Conservation (phyloP, 2,797 vertebrate genomes). For the Cuculus canorus region DNA sequence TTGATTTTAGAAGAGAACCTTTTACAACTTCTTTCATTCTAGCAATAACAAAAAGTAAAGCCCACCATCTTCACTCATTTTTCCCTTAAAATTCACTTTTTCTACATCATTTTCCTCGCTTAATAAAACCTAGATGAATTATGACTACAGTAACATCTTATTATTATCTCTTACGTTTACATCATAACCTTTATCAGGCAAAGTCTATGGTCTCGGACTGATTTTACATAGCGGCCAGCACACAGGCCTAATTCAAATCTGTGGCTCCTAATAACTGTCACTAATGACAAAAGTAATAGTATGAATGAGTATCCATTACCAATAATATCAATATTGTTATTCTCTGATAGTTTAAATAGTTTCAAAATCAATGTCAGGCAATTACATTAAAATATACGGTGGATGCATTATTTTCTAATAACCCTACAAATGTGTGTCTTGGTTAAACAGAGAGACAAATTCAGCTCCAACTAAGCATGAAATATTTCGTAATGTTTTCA, state of each 20-base stretch:
- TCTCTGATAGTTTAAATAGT: neutral
- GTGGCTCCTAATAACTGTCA: neutral
- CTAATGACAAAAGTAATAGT: neutral
- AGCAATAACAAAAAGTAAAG: neutral
- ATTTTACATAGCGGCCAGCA: neutral
- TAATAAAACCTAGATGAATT: constrained; percentile 21
- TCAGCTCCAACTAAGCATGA: constrained; percentile 59
- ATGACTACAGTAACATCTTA: neutral
- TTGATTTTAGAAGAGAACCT: neutral
- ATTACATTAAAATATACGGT: constrained; percentile 34
- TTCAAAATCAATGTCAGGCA: constrained; percentile 46
- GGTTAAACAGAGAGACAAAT: constrained; percentile 59
- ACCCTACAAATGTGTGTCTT: constrained; percentile 26
- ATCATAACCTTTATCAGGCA: neutral
- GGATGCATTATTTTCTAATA: constrained; percentile 44
- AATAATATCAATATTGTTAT: constrained; percentile 7
- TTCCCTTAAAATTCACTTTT: neutral
- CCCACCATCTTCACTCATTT: neutral
- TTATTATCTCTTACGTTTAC: neutral
- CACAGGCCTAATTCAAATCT: neutral
- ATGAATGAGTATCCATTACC: neutral
- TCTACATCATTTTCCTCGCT: neutral
- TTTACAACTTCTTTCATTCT: neutral
- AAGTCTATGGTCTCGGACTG: neutral
- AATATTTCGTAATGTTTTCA: constrained; percentile 58